Evolutionary conservation across 2,113 vertebrate genomes (phyloP), one percentile per base, ranked within the genome.

Genomic region (Pagrus major): DNA sequence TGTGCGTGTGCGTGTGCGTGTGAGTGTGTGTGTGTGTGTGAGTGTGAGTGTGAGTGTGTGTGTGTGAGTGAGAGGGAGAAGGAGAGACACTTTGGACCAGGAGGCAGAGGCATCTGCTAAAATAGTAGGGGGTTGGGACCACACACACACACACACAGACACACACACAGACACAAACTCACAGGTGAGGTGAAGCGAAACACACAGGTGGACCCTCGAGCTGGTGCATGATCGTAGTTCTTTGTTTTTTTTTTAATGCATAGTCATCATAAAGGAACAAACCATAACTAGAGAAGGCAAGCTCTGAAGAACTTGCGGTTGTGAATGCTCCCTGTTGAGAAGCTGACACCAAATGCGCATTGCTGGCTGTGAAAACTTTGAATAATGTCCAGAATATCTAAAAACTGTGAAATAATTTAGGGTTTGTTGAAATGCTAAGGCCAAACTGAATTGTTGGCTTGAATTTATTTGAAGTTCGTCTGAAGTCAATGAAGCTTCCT

Each of bases 21-120:
- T 77, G 55, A 35, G 41, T 77, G 60, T 47, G 41, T 9, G 47
- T 49, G 47, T 49, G 9, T 49, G 47, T 49, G 25, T 42, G 39
- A 14, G 41, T 15, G 46, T 21, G 8, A 8, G 46, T 21, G 25
- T 37, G 66, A 14, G 39, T 42, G 41, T 15, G 46, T 21, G 8
- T 21, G 46, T 21, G 25, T 37, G 66, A 14, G 39, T 18, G 11
- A n/a, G 10, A 16, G 9, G 29, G 63, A 6, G 51, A 42, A n/a
- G 39, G 25, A 25, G 31, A 73, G 46, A 47, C 23, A 73, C 66
- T 66, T 71, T 80, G 80, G 68, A 84, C 73, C 78, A 78, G 46
- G 64, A 47, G 33, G 41, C 55, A 51, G 44, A 63, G 65, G 76
- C 88, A 89, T 86, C 86, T 92, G 90, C 70, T 82, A 15, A 71